Evolutionary conservation across 1,140 invertebrate genomes (phyloP), one percentile per base, ranked within the genome.

Genomic region (Euborellia annulipes): DNA sequence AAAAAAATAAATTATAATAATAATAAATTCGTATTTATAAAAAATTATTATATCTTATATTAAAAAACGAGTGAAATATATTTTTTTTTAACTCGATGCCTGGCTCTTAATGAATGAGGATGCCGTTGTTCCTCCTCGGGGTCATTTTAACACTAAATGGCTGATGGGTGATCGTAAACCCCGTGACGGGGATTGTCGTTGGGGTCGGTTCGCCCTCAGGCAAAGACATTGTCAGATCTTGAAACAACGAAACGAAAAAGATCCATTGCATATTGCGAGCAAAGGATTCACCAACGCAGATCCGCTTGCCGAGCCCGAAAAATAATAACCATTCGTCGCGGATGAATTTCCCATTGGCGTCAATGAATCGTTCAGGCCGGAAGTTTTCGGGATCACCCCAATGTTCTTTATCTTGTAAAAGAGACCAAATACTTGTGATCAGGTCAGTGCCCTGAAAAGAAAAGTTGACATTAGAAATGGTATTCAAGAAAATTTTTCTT

Each of bases 321-420:
- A 66, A 53, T 6, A 70, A 57, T 3, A 72, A 53, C 58, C 65
- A 64, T 13, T 68, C 60, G 45, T 68, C 62, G 3, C 61, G 58
- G 6, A 65, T 42, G n/a, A 69, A 60, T 27, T 11, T 27, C 21
- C 67, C 41, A 30, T 70, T 70, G 3, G 61, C 50, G 40, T 70
- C 58, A 21, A 77, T 57, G 51, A 74, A 76, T 46, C 73, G 56
- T 51, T 75, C 71, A 0, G 74, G 74, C 27, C 67, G 50, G 52
- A 77, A 78, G 2, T 58, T 50, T 23, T 73, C 63, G 0, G 75
- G 69, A 55, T 77, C 68, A 3, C 63, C 64, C 71, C 72, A 76
- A 43, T 68, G 58, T 30, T 64, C 54, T 40, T 59, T 51, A 47
- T 70, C 66, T 51, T 62, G 54, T 43, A 67, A 62, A n/a, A 68